Evolutionary conservation across 1,140 invertebrate genomes (phyloP).

Genomic region (Hypsibius dujardini): DNA sequence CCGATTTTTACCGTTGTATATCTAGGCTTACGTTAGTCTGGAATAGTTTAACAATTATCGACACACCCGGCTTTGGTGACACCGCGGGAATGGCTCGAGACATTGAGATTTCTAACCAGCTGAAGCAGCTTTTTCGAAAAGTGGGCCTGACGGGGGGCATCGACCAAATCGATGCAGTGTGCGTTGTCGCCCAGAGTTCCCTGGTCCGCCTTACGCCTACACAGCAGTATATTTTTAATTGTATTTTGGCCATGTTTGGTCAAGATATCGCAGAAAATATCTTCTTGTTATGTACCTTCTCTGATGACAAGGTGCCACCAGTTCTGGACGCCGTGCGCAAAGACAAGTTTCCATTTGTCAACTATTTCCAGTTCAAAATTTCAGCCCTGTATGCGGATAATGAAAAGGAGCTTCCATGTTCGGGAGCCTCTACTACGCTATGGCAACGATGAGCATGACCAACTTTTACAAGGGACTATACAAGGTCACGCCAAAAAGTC

Average conservation of each 20-base stretch:
- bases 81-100: constrained; percentile 24
- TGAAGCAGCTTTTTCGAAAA: constrained; percentile 23
- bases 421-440: not conserved
- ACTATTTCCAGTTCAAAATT: constrained; percentile 18
- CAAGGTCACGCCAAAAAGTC: not conserved
- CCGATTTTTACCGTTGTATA: too few relatives aligned
- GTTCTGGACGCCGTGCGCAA: constrained; percentile 23
- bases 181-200: constrained; percentile 17
- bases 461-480: not conserved
- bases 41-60: constrained; percentile 9
- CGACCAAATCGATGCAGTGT: constrained; percentile 23
- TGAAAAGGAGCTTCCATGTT: not conserved
- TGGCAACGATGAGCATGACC: not conserved
- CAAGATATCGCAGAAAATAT: constrained; percentile 26
- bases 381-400: not conserved
- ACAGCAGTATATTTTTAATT: constrained; percentile 25
- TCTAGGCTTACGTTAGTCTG: too few relatives aligned
- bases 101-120: constrained; percentile 23
- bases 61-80: constrained; percentile 22
- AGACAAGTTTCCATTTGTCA: constrained; percentile 22
- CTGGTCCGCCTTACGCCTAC: not conserved
- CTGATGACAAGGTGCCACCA: constrained; percentile 22
- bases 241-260: constrained; percentile 26
- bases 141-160: constrained; percentile 19
- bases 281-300: constrained; percentile 25